A percentile compares a stretch with the other conserved stretches of the same genome.
phyloP scores from a whole-genome alignment of 1,140 invertebrate genomes.

The Holcopasites calliopsidis region DNA sequence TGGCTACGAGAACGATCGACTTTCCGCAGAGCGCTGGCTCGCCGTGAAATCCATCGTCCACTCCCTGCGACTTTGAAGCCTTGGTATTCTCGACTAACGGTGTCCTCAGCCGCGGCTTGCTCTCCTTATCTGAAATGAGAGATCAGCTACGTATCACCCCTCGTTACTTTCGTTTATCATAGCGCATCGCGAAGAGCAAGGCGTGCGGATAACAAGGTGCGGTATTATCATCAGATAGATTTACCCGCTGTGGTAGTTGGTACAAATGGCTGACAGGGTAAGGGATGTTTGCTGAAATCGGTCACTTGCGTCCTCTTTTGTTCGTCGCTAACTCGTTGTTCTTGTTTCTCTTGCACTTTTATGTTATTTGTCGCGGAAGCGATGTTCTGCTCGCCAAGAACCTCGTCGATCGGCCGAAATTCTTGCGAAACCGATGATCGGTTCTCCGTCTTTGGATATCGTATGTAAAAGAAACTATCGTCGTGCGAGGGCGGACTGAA shows the following conservation, averaged over 20 bases:
- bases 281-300: slow-evolving; percentile 84
- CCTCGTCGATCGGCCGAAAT: slow-evolving; percentile 68
- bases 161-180: too few species aligned
- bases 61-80: slow-evolving; percentile 81
- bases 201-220: too few species aligned
- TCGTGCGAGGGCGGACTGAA: slow-evolving; percentile 86
- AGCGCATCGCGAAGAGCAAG: too few species aligned
- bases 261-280: slow-evolving; percentile 84
- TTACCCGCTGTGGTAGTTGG: slow-evolving; percentile 54
- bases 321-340: slow-evolving; percentile 42
- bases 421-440: slow-evolving; percentile 49
- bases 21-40: slow-evolving; percentile 85
- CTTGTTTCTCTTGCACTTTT: slow-evolving; percentile 28
- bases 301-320: slow-evolving; percentile 71
- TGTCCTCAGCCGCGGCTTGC: slow-evolving; percentile 49
- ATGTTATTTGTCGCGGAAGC: slow-evolving; percentile 52
- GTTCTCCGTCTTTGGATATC: slow-evolving; percentile 79
- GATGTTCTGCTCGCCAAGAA: slow-evolving; percentile 64
- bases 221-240: slow-evolving; percentile 56
- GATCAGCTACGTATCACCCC: too few species aligned
- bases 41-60: slow-evolving; percentile 86
- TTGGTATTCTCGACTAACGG: slow-evolving; percentile 55
- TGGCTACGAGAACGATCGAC: slow-evolving; percentile 86
- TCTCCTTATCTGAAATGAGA: slow-evolving; percentile 59
- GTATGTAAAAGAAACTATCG: slow-evolving; percentile 85